Evolutionary conservation across 2,888 invertebrate genomes (phyloP), one percentile per base, ranked within the genome.

Genomic region (Thyatira batis): DNA sequence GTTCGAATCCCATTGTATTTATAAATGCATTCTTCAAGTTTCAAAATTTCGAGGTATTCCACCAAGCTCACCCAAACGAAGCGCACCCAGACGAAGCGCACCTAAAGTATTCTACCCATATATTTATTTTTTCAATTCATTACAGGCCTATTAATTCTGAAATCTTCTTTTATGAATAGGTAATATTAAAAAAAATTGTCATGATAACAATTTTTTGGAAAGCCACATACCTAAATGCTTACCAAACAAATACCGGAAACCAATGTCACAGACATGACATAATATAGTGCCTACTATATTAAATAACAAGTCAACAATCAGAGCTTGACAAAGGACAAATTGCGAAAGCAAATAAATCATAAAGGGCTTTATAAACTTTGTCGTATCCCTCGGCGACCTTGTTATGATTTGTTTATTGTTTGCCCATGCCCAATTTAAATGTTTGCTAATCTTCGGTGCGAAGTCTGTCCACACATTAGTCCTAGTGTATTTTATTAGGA

Each of bases 401-500:
- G 85, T 87, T 87, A 87, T 83, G 78, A 83, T 80, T 82, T 86
- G 83, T 82, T 82, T 78, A 81, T 76, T 84, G 78, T 83, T 85
- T 85, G 77, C 71, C 53, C 71, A 61, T 72, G 76, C 73, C 81
- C 84, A 87, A 86, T 86, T 87, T 84, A 78, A 81, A 80, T 85
- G 83, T 86, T 85, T 82, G 78, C 64, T 66, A 70, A 76, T 73
- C 76, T 70, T 73, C 70, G 57, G 55, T 60, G 9, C 55, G 65
- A 61, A 60, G 64, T 44, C 55, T 8, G 8, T 39, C n/a, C 13
- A 39, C 8, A 23, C 23, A 23, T 6, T 23, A 4, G 23, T 23
- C 6, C 23, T 6, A 28, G 49, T 49, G 20, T 45, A 21, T 48
- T 5, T 53, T n/a, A n/a, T n/a, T n/a, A n/a, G n/a, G n/a, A n/a